Conservation (phyloP, 2,797 vertebrate species). For the Denticeps clupeoides region DNA sequence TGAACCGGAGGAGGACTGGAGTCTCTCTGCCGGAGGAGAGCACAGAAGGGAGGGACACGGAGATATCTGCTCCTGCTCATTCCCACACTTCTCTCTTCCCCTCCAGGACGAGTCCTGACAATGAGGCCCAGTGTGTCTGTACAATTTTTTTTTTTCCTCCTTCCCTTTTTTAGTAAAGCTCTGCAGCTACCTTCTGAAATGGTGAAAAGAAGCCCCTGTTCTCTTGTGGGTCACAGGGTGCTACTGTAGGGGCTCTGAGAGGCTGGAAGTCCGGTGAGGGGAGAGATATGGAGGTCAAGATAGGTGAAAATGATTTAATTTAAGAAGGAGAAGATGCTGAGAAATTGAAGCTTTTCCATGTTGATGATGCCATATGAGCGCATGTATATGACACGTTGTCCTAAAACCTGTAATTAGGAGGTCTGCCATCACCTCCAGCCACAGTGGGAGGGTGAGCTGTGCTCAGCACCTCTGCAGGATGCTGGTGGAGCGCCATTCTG, state of each 20-base stretch:
- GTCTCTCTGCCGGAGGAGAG: constrained; percentile 3
- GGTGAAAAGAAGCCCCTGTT: constrained; percentile 37
- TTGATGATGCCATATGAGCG: too few species aligned
- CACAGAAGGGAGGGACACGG: constrained; percentile 15
- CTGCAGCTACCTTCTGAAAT: constrained; percentile 20
- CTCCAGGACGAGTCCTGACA: constrained; percentile 26
- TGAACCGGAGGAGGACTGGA: background rate
- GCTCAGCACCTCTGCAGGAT: too few species aligned
- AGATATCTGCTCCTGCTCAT: constrained; percentile 10
- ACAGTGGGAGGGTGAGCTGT: too few species aligned
- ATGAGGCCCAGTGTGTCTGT: constrained; percentile 39
- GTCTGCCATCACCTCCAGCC: too few species aligned
- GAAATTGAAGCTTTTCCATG: too few species aligned
- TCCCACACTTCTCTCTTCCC: constrained; percentile 43
- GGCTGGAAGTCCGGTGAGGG: background rate
- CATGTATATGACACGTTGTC: too few species aligned
- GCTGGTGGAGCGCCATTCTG: too few species aligned
- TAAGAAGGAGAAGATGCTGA: background rate
- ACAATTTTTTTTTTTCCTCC: constrained; percentile 3
- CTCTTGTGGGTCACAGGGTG: constrained; percentile 10
- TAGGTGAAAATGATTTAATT: constrained; percentile 3
- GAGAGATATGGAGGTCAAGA: constrained; percentile 2
- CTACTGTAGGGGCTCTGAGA: background rate
- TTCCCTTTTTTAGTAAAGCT: constrained; percentile 16
- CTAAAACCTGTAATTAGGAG: too few species aligned